Percentiles rank a stretch among this genome's conserved stretches.
These are phyloP conservation scores for Tinea pellionella DNA, from an alignment of 2,888 invertebrate genomes.

Conservation along the genomic window DNA sequence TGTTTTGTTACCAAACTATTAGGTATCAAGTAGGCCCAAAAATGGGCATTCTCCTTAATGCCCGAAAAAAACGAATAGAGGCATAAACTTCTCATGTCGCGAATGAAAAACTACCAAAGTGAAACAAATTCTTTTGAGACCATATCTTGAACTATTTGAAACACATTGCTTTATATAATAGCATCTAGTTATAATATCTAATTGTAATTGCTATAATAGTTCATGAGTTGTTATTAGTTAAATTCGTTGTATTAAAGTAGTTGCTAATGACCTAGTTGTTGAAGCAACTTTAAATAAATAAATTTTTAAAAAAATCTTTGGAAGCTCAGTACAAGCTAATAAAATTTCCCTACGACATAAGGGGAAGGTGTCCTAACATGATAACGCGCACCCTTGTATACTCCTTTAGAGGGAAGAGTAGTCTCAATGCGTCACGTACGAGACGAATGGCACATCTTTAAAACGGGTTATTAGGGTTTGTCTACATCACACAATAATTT, in stretches of 20 bases:
- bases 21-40: too few relatives aligned
- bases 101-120: not conserved
- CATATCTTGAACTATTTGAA: too few relatives aligned
- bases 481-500: slow-evolving; percentile 2
- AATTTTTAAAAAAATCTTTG: too few relatives aligned
- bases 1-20: too few relatives aligned
- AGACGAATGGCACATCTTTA: not conserved
- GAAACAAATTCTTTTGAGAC: not conserved
- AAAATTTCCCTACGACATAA: not conserved
- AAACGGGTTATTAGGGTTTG: not conserved
- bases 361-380: not conserved
- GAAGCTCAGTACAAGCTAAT: not conserved
- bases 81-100: not conserved
- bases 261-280: too few relatives aligned
- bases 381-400: not conserved
- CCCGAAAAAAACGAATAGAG: not conserved
- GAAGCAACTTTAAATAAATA: too few relatives aligned
- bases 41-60: too few relatives aligned
- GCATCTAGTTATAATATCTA: too few relatives aligned
- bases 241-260: too few relatives aligned
- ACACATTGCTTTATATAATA: too few relatives aligned
- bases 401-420: slow-evolving; percentile 19
- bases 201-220: too few relatives aligned
- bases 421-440: slow-evolving; percentile 21
- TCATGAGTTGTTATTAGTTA: too few relatives aligned